These are phyloP conservation scores for Melanogrammus aeglefinus DNA, from an alignment of 2,797 vertebrate genomes.

Conservation along the genomic window DNA sequence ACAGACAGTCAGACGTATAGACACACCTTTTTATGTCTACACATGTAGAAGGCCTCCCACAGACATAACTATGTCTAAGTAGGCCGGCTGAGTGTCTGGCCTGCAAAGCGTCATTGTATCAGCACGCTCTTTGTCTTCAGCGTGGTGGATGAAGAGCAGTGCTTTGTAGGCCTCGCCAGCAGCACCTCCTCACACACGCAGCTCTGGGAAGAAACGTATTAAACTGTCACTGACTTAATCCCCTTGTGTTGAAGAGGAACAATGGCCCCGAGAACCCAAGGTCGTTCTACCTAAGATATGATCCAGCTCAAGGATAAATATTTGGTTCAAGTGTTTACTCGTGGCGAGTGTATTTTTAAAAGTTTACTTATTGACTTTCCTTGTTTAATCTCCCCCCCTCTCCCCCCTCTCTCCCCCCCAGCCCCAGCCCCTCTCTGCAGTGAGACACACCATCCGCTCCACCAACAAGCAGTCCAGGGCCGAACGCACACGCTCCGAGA, in stretches of 20 bases:
- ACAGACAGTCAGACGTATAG: no score
- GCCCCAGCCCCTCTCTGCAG: conserved; percentile 79
- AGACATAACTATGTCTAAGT: background rate
- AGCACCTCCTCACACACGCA: background rate
- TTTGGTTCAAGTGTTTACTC: background rate
- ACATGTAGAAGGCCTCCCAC: background rate
- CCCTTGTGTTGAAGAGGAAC: background rate
- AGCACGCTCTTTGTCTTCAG: background rate
- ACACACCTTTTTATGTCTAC: no score
- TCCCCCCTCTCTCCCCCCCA: background rate
- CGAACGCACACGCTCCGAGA: conserved; percentile 91
- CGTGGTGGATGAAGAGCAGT: background rate
- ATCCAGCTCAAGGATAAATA: background rate
- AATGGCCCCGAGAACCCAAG: background rate
- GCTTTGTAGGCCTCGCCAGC: no score
- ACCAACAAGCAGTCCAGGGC: conserved; percentile 84
- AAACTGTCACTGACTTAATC: background rate
- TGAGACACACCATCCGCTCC: conserved; percentile 96
- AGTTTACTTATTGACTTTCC: background rate
- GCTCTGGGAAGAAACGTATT: background rate
- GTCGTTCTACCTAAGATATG: background rate
- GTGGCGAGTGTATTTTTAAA: background rate
- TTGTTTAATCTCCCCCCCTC: conserved; percentile 8
- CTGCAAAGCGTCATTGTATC: background rate
- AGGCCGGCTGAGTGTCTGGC: background rate